Base-by-base conservation (phyloP, 2,888 invertebrate genomes). In the Eupsilia transversa region DNA sequence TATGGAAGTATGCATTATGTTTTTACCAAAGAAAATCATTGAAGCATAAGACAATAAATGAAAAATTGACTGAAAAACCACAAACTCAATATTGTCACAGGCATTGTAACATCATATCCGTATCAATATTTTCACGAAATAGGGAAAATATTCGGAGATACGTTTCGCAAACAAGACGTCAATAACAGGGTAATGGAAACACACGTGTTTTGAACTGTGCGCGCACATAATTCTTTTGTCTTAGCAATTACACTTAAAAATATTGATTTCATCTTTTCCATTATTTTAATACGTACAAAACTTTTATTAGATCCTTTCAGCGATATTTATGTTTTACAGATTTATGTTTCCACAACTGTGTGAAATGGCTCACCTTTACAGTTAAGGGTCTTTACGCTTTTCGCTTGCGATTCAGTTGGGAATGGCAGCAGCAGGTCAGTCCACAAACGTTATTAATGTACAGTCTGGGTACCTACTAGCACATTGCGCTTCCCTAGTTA, bases 181-280 rank as follows among this genome's bases (percentile, higher is more conserved):
- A 77, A 84, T 72, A 83, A 87, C 77, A 88, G 61, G 79, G 68
- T 70, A 91, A 89, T 93, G 96, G 92, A 93, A 90, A 94, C 92
- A 80, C 60, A 72, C 87, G 14, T 79, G 69, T 80, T 89, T 86
- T 87, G 91, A 93, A 91, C 91, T 89, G 87, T 90, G 91, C 91
- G 88, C 88, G 91, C 93, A 92, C 94, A 95, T 94, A 94, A 93
- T 93, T 95, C 94, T 95, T 94, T 94, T 94, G 94, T 95, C 93
- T 93, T 89, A 92, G 93, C 95, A 94, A 95, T 95, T 95, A 95
- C 93, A 94, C 92, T 94, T 92, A 93, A 94, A 95, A 95, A 94
- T 94, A 94, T 94, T 94, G 94, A 95, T 95, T 94, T 93, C 92
- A 94, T 95, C 94, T 95, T 91, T 91, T 89, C 88, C 87, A 89